Conservation (phyloP, 2,113 vertebrate species). For the Microcebus tavaratra region DNA sequence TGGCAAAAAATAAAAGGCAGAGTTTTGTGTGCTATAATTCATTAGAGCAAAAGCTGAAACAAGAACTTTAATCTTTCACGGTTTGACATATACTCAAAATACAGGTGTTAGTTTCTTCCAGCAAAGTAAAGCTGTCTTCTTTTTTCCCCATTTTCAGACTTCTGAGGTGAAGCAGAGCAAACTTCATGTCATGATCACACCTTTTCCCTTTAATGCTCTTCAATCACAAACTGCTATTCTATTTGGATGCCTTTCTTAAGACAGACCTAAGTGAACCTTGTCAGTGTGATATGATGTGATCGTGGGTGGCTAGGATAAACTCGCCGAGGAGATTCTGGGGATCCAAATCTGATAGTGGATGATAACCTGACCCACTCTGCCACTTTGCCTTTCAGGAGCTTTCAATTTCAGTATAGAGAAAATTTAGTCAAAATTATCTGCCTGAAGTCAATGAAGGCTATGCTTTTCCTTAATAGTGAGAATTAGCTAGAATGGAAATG, state of each 20-base stretch:
- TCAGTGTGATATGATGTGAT: not conserved
- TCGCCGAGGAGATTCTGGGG: not conserved
- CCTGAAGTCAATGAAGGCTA: not conserved
- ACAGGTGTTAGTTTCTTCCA: not conserved
- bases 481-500: not conserved
- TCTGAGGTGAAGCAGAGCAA: not conserved
- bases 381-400: not conserved
- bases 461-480: not conserved
- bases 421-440: not conserved
- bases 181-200: not conserved
- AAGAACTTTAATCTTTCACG: not conserved
- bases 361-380: not conserved
- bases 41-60: not conserved
- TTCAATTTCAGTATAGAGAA: not conserved
- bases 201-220: not conserved
- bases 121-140: constrained; percentile 15
- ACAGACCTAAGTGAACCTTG: not conserved
- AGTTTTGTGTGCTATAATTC: not conserved
- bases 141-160: not conserved
- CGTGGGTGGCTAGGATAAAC: not conserved
- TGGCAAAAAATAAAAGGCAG: not conserved
- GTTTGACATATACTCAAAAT: not conserved
- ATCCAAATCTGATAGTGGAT: not conserved
- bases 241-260: not conserved
- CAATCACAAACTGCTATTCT: not conserved